These are phyloP conservation scores for Lepisosteus osseus DNA, from an alignment of 2,113 vertebrate species.

Conservation along the genomic window DNA sequence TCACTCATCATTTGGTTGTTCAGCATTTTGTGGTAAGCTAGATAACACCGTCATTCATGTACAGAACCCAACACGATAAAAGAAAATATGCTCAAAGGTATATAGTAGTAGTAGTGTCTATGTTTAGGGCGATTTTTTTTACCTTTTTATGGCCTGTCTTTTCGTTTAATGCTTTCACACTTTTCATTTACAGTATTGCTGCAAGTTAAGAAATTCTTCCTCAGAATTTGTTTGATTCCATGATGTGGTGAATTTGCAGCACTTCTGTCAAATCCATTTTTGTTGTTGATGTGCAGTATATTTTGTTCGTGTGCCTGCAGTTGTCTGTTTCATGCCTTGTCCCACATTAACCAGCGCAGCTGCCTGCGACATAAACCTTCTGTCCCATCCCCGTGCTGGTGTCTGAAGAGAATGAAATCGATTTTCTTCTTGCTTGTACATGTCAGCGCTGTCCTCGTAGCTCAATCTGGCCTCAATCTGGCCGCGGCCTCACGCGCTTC, in stretches of 20 bases:
- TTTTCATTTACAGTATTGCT: slow-evolving; percentile 6
- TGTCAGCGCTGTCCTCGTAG: too few relatives aligned
- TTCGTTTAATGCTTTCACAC: slow-evolving; percentile 5
- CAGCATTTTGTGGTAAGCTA: neutral
- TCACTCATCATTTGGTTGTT: neutral
- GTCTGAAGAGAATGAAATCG: too few relatives aligned
- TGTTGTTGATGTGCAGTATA: too few relatives aligned
- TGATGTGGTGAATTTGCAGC: too few relatives aligned
- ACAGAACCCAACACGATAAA: neutral
- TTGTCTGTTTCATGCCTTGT: too few relatives aligned
- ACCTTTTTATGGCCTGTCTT: neutral
- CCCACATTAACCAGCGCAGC: too few relatives aligned
- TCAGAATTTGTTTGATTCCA: too few relatives aligned
- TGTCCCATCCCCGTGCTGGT: too few relatives aligned
- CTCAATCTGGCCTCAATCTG: neutral
- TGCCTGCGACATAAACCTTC: too few relatives aligned
- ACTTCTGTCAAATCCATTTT: too few relatives aligned
- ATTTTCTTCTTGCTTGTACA: too few relatives aligned
- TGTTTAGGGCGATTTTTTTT: neutral
- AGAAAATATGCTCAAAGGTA: neutral
- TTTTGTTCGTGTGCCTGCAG: too few relatives aligned
- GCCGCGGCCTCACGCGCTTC: neutral
- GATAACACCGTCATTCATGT: neutral
- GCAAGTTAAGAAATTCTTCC: neutral
- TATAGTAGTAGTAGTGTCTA: neutral